Conservation (phyloP, 2,113 vertebrate genomes). For the Barbus barbus region DNA sequence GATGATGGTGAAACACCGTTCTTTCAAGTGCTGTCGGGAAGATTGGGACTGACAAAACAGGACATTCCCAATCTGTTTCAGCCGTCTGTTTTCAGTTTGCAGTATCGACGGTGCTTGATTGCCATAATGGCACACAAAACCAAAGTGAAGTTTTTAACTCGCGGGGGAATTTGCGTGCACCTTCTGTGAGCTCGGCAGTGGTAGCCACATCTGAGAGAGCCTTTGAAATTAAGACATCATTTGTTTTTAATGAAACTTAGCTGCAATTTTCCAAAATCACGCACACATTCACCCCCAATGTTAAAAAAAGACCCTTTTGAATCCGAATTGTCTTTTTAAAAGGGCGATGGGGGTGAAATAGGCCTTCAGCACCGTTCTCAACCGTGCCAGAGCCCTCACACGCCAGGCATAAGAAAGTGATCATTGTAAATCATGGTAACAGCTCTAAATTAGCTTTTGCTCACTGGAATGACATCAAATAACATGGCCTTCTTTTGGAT, state of each 20-base stretch:
- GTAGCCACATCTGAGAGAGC: conserved; percentile 59
- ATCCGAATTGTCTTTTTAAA: neutral
- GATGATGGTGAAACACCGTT: neutral
- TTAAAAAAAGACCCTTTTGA: conserved; percentile 50
- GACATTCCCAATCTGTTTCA: conserved; percentile 75
- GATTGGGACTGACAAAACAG: conserved; percentile 74
- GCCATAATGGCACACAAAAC: conserved; percentile 65
- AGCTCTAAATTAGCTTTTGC: conserved; percentile 64
- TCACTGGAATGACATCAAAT: conserved; percentile 69
- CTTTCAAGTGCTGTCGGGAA: conserved; percentile 54
- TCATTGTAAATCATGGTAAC: conserved; percentile 67
- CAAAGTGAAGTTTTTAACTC: conserved; percentile 62
- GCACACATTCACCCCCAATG: conserved; percentile 48
- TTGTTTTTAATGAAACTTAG: conserved; percentile 61
- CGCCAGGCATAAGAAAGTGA: conserved; percentile 65
- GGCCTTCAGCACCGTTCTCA: conserved; percentile 51
- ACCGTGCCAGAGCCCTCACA: conserved; percentile 39
- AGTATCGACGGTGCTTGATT: conserved; percentile 70
- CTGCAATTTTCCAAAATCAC: conserved; percentile 45
- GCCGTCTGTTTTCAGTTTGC: conserved; percentile 74
- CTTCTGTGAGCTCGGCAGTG: conserved; percentile 62
- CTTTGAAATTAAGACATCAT: conserved; percentile 66
- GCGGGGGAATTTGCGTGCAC: conserved; percentile 64
- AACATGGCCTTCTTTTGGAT: conserved; percentile 51
- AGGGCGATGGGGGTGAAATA: conserved; percentile 34